Evolutionary conservation across 1,140 invertebrate species (phyloP), one percentile per base, ranked within the genome.

Genomic region (Coptotermes formosanus): DNA sequence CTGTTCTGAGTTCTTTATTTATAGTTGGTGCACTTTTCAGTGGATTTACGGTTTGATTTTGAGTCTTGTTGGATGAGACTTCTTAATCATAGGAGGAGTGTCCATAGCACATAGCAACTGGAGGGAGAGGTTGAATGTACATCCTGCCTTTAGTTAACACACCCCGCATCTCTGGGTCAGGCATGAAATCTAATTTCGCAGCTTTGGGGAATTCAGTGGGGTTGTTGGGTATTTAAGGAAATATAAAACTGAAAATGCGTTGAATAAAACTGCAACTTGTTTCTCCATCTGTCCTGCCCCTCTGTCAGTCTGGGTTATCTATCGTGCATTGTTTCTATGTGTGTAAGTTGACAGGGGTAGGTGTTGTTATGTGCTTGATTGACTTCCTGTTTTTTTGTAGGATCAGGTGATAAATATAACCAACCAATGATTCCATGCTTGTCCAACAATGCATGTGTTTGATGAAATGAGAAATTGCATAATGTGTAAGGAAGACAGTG

Each of bases 361-460:
- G 44, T 59, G 84, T 86, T 87, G 86, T 84, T 87, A 81, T 87
- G 86, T 87, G 86, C 86, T 87, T 82, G 44, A 69, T 69, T 38
- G 83, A 85, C 86, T 87, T 85, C 84, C 86, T 87, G 83, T 86
- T 86, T 86, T 86, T 69, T 69, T 83, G 82, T 83, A 83, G 86
- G 86, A 45, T 83, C 82, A 83, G 83, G 82, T 45, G 43, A 84
- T 52, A 84, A 85, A 85, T 85, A 85, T 55, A 85, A 85, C 45
- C 45, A 86, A 86, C 75, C 87, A 87, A 86, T 86, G 86, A 86
- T 82, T 86, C 87, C 87, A 87, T 87, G 87, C 87, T 87, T 87
- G 87, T 87, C 87, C 87, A 87, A 87, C 87, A 86, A 86, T 87
- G 87, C 87, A 87, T 87, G 87, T 87, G 87, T 87, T 87, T 86